Evolutionary conservation across 2,797 vertebrate species (phyloP).

Genomic region (Sternotherus odoratus): DNA sequence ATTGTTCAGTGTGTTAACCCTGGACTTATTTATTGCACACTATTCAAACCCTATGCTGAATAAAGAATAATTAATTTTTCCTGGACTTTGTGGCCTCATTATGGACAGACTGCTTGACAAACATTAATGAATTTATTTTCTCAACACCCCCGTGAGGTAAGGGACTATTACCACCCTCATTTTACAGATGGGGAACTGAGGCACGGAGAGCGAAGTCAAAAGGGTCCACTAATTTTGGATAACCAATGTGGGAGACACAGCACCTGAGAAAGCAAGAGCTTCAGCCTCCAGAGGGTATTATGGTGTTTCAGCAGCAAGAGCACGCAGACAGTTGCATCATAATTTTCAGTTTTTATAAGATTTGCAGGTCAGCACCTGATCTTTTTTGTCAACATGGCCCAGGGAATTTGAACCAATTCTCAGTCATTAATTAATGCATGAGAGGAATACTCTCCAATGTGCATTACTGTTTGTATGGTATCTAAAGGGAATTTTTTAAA

Average conservation of each 20-base stretch:
- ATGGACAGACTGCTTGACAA: neutral
- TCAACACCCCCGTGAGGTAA: neutral
- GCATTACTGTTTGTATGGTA: no score
- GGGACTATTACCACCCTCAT: no score
- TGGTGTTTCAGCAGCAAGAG: no score
- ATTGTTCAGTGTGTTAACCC: neutral
- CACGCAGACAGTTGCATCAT: no score
- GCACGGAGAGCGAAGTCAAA: no score
- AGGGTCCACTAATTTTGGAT: no score
- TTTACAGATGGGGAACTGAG: no score
- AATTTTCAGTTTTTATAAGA: no score
- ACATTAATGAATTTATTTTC: neutral
- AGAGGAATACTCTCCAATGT: neutral
- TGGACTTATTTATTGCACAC: neutral
- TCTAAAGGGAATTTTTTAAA: neutral
- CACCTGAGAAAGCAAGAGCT: no score
- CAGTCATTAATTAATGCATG: neutral
- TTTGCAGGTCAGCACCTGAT: no score
- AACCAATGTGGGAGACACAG: no score
- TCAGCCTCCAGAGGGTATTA: no score
- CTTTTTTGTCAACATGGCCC: neutral
- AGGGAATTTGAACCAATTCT: neutral
- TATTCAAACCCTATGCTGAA: neutral
- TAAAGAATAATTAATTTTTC: neutral
- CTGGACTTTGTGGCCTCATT: neutral